phyloP scores from a whole-genome alignment of 2,888 invertebrate genomes.

The Ophraella communa region DNA sequence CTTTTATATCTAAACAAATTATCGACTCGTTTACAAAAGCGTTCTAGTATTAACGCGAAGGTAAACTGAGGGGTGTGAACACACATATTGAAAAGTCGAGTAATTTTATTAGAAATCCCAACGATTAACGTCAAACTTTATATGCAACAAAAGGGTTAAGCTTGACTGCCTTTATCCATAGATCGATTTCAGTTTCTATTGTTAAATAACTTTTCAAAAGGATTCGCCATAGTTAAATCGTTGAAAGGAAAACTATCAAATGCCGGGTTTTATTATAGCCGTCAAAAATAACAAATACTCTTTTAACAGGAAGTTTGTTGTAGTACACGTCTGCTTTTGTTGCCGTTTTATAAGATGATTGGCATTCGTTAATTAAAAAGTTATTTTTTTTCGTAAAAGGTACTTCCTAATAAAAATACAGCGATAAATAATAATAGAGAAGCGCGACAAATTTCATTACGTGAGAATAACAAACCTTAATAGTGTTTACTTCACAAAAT shows the following conservation, averaged over 20 bases:
- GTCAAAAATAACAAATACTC: slow-evolving; percentile 25
- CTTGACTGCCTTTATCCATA: slow-evolving; percentile 21
- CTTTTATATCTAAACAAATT: not conserved
- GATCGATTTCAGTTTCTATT: slow-evolving; percentile 35
- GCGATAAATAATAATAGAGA: slow-evolving; percentile 4
- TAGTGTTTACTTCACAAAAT: slow-evolving; percentile 22
- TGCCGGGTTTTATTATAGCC: slow-evolving; percentile 15
- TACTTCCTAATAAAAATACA: slow-evolving; percentile 2
- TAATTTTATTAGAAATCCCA: slow-evolving; percentile 46
- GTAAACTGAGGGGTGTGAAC: slow-evolving; percentile 42
- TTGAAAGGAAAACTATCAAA: slow-evolving; percentile 22
- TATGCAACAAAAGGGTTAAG: slow-evolving; percentile 37
- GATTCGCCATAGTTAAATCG: slow-evolving; percentile 26
- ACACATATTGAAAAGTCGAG: slow-evolving; percentile 38
- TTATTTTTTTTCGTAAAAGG: no score
- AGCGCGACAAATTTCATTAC: slow-evolving; percentile 21
- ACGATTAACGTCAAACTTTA: slow-evolving; percentile 45
- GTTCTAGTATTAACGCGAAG: slow-evolving; percentile 20
- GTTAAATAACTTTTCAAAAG: slow-evolving; percentile 30
- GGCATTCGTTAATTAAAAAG: no score
- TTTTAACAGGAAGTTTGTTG: slow-evolving; percentile 10
- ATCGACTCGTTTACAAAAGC: slow-evolving; percentile 13
- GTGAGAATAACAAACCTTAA: slow-evolving; percentile 8
- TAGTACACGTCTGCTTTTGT: no score
- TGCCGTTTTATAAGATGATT: no score